A percentile compares a stretch with the other conserved stretches of the same genome.
phyloP scores from a whole-genome alignment of 2,113 vertebrate species.

The Protobothrops flavoviridis region DNA sequence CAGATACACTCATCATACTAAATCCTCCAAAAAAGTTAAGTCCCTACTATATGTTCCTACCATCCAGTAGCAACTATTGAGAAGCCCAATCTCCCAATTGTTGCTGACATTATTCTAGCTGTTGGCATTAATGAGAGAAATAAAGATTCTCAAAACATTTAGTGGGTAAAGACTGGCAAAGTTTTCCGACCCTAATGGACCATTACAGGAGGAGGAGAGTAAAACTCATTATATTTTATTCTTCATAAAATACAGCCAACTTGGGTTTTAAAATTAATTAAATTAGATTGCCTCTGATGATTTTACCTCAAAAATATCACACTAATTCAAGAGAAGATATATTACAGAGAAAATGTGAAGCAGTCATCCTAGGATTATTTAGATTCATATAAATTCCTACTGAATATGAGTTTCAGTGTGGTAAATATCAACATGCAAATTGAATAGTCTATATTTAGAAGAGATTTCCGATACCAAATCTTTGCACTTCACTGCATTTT shows the following conservation, averaged over 20 bases:
- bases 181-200: not conserved
- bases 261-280: constrained; percentile 25
- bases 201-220: not conserved
- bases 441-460: not conserved
- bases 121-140: not conserved
- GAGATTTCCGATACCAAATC: not conserved
- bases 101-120: not conserved
- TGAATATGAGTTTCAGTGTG: not conserved
- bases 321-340: constrained; percentile 19
- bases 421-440: constrained; percentile 10
- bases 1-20: not conserved
- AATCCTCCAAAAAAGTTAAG: not conserved
- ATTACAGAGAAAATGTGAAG: constrained; percentile 5
- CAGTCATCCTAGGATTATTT: constrained; percentile 26
- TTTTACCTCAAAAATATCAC: constrained; percentile 17
- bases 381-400: constrained; percentile 5
- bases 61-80: not conserved
- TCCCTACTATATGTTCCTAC: not conserved
- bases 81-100: not conserved
- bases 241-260: constrained; percentile 1
- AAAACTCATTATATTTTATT: constrained; percentile 18
- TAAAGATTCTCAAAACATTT: not conserved
- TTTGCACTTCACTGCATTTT: not conserved
- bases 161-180: not conserved
- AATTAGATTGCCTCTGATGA: constrained; percentile 24